Evolutionary conservation across 2,888 invertebrate species (phyloP).

Genomic region (Caenorhabditis doughertyi): DNA sequence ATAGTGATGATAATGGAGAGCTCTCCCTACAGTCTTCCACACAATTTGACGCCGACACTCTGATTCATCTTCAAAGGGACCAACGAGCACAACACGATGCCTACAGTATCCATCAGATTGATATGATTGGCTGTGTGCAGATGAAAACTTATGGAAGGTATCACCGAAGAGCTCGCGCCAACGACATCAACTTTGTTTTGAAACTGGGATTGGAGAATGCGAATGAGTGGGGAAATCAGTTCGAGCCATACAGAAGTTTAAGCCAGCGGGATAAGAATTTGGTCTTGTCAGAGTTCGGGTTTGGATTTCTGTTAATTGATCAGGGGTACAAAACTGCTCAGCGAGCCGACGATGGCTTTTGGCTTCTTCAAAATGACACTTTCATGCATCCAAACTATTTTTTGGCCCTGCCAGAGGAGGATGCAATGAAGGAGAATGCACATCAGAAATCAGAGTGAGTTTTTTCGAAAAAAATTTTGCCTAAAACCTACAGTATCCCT

Average conservation of each 20-base stretch:
- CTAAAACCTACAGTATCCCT: too few relatives aligned
- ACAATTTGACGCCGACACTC: constrained; percentile 26
- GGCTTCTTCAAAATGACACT: constrained; percentile 68
- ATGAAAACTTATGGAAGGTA: constrained; percentile 26
- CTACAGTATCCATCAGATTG: constrained; percentile 25
- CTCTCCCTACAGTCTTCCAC: neutral
- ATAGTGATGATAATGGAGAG: constrained; percentile 37
- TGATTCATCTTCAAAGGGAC: constrained; percentile 29
- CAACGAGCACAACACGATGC: constrained; percentile 41
- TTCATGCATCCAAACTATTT: constrained; percentile 69
- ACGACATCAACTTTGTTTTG: constrained; percentile 71
- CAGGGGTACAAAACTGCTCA: constrained; percentile 67
- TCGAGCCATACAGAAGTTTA: constrained; percentile 58
- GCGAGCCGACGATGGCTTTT: constrained; percentile 58
- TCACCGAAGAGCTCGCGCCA: constrained; percentile 66
- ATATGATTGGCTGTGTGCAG: constrained; percentile 31
- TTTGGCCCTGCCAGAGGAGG: constrained; percentile 61
- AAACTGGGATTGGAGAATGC: constrained; percentile 68
- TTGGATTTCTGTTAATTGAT: constrained; percentile 70
- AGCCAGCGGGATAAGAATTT: constrained; percentile 51
- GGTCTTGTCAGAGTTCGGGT: constrained; percentile 68
- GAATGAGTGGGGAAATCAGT: constrained; percentile 69
- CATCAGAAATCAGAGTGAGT: constrained; percentile 65
- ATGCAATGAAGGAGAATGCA: constrained; percentile 49
- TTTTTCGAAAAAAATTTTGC: neutral